Conservation (phyloP, 2,113 vertebrate genomes). For the Cyrtonyx montezumae region DNA sequence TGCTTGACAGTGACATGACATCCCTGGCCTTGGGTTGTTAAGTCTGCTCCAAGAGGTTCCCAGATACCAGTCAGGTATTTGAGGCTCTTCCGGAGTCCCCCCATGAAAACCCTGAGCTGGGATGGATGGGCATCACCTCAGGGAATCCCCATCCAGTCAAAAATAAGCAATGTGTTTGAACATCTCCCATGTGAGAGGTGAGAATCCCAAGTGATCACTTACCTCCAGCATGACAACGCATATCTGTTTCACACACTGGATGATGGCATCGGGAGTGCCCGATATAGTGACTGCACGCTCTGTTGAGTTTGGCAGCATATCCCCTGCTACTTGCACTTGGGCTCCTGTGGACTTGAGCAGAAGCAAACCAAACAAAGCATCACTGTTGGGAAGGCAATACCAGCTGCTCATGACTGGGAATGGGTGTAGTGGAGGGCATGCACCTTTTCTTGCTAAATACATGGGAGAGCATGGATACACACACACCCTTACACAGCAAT, state of each 20-base stretch:
- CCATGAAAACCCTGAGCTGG: too few species aligned
- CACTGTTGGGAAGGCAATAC: neutral
- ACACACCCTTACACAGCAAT: neutral
- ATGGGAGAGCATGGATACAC: rapidly evolving
- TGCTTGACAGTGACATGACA: too few species aligned
- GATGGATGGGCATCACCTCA: too few species aligned
- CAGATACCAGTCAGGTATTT: too few species aligned
- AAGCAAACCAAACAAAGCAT: neutral
- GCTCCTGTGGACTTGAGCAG: constrained; percentile 89
- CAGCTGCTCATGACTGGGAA: neutral
- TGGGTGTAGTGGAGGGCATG: rapidly evolving
- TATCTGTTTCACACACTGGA: constrained; percentile 93
- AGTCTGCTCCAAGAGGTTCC: too few species aligned
- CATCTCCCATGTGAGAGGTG: neutral
- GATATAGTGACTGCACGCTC: constrained; percentile 94
- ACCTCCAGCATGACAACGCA: constrained; percentile 95
- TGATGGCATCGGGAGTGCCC: constrained; percentile 91
- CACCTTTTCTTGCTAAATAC: neutral
- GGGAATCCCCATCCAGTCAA: too few species aligned
- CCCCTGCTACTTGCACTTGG: constrained; percentile 94
- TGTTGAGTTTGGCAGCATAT: constrained; percentile 93
- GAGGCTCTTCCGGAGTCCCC: too few species aligned
- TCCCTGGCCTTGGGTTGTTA: too few species aligned
- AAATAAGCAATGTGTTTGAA: too few species aligned
- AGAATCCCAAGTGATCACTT: rapidly evolving